Evolutionary conservation across 2,888 invertebrate genomes (phyloP), one percentile per base, ranked within the genome.

Genomic region (Tiphia femorata): DNA sequence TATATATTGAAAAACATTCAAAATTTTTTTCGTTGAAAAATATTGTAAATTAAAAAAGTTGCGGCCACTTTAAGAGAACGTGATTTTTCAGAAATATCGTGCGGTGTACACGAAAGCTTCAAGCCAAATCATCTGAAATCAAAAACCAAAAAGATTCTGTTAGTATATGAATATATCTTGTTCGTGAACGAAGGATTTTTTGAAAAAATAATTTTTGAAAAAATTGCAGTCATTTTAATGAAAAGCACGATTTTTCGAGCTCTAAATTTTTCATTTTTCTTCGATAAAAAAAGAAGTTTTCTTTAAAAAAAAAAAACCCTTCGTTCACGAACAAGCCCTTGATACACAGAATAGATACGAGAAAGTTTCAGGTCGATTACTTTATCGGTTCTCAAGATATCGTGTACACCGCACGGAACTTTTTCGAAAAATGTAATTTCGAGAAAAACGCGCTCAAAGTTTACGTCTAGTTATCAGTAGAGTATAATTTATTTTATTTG

Each of bases 381-480:
- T 21, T 12, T 35, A 47, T 35, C 14, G 35, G 47, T 20, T 47
- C 35, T 47, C 12, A 20, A 35, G 37, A 8, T 19, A 47, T 8
- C 21, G 47, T 44, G 44, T 21, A 33, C 43, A 44, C 44, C 29
- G 27, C n/a, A n/a, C n/a, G n/a, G n/a, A n/a, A 25, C 17, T 52
- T 33, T 10, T n/a, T n/a, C n/a, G n/a, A 16, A 35, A 50, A 50
- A 50, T 23, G 23, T 25, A n/a, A 43, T 50, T 47, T 47, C 10
- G 30, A 49, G 40, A 33, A 41, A 49, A 49, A 20, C 33, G 41
- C 49, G 17, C 21, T 52, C 38, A 38, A 38, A 52, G 46, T 38
- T 52, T 52, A 27, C 25, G 17, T 6, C 19, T 8, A 5, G 17
- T 41, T 41, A 23, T 23, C 16, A 17, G n/a, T n/a, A 6, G 12